These are phyloP conservation scores for Castor canadensis DNA, from an alignment of 2,113 vertebrate genomes.

Conservation along the genomic window DNA sequence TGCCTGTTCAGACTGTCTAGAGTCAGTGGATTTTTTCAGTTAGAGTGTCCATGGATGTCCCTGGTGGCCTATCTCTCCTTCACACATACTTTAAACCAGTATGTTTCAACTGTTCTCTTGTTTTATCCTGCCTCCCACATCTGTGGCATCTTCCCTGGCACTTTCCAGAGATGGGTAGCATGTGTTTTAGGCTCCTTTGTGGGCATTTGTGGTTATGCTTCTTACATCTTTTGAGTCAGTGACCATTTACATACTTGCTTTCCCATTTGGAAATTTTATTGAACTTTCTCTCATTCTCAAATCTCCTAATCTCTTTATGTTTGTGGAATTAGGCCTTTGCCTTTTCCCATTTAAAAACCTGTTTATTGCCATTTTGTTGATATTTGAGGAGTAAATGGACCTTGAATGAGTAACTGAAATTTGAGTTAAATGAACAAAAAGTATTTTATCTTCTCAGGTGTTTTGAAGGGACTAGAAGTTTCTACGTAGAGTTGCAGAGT, in stretches of 20 bases:
- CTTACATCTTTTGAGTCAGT: neutral
- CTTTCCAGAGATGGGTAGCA: neutral
- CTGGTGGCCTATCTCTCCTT: neutral
- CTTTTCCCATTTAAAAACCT: neutral
- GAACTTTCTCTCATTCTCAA: neutral
- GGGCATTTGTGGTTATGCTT: neutral
- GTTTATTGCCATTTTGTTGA: neutral
- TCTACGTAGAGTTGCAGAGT: neutral
- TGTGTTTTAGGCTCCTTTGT: rapidly evolving
- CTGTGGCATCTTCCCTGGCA: neutral
- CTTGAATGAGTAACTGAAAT: neutral
- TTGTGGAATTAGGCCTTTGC: neutral
- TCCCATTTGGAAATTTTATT: neutral
- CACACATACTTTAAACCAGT: neutral
- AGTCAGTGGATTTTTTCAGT: neutral
- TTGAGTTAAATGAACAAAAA: neutral
- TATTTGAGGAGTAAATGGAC: neutral
- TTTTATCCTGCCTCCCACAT: neutral
- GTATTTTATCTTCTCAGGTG: neutral
- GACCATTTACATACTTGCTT: neutral
- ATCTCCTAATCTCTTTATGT: neutral
- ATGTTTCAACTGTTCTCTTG: neutral
- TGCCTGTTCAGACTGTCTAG: neutral
- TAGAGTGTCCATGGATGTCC: neutral
- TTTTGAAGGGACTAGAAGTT: slow-evolving; percentile 9